Evolutionary conservation across 1,140 invertebrate genomes (phyloP).

Genomic region (Drosophila lacteicornis): DNA sequence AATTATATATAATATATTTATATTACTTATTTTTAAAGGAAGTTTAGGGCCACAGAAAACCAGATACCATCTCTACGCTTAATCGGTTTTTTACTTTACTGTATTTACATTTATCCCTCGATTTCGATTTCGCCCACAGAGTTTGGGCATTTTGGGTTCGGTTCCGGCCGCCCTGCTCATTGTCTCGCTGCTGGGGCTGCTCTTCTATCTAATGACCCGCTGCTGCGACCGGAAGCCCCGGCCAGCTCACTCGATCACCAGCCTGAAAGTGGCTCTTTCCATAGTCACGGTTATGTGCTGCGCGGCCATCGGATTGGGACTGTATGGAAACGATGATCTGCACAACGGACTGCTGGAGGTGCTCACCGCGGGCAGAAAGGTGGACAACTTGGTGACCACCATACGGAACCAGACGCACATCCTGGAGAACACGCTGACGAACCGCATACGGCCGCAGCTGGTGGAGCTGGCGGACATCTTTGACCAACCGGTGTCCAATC

Average conservation of each 20-base stretch:
- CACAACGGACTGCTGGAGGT: slow-evolving; percentile 95
- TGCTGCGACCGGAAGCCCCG: slow-evolving; percentile 96
- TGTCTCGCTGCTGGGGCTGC: slow-evolving; percentile 93
- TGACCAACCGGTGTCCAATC: slow-evolving; percentile 90
- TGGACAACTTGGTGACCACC: slow-evolving; percentile 90
- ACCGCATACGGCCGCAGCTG: slow-evolving; percentile 89
- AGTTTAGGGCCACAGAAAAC: neutral
- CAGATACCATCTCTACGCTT: neutral
- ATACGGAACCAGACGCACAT: slow-evolving; percentile 91
- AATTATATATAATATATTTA: too few relatives aligned
- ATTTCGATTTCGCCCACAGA: slow-evolving; percentile 86
- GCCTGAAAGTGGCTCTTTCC: slow-evolving; percentile 92
- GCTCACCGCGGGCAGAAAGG: slow-evolving; percentile 90
- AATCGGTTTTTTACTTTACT: neutral
- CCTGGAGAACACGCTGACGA: slow-evolving; percentile 88
- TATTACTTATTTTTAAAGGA: too few relatives aligned
- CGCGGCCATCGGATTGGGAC: slow-evolving; percentile 88
- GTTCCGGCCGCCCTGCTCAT: slow-evolving; percentile 96
- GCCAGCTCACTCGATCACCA: slow-evolving; percentile 92
- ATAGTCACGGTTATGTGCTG: slow-evolving; percentile 94
- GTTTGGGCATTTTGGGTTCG: slow-evolving; percentile 95
- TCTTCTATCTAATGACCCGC: slow-evolving; percentile 95
- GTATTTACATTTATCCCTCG: neutral
- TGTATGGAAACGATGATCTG: slow-evolving; percentile 94
- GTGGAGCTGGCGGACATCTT: slow-evolving; percentile 90